phyloP scores from a whole-genome alignment of 2,797 vertebrate species.

The Lepus oiostolus region DNA sequence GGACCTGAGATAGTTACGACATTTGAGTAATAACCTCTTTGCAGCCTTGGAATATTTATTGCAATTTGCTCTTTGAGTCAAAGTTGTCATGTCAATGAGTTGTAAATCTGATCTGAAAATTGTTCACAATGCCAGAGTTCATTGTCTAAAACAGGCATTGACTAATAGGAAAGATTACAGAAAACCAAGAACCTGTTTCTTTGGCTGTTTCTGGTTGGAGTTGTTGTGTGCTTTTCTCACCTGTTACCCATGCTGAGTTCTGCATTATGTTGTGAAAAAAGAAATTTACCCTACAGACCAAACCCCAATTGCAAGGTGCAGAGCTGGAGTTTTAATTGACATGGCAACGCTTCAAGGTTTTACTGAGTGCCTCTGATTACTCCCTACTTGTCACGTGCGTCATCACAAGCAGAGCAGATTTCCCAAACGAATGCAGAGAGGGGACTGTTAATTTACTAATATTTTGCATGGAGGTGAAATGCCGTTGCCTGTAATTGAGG shows the following conservation, averaged over 20 bases:
- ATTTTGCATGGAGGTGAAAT: slow-evolving; percentile 78
- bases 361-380: slow-evolving; percentile 58
- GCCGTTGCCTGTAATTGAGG: slow-evolving; percentile 65
- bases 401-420: slow-evolving; percentile 67
- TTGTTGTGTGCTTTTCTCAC: slow-evolving; percentile 31
- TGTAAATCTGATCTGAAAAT: slow-evolving; percentile 61
- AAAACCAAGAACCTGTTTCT: slow-evolving; percentile 48
- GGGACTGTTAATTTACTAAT: slow-evolving; percentile 79
- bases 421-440: slow-evolving; percentile 75
- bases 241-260: slow-evolving; percentile 41
- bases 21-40: slow-evolving; percentile 46
- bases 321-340: slow-evolving; percentile 69
- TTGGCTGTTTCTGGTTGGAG: neutral
- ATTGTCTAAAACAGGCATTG: slow-evolving; percentile 40
- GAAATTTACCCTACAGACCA: slow-evolving; percentile 41
- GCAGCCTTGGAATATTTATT: slow-evolving; percentile 30
- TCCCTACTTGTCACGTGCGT: slow-evolving; percentile 59
- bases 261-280: slow-evolving; percentile 23
- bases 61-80: slow-evolving; percentile 39
- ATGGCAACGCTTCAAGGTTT: slow-evolving; percentile 55
- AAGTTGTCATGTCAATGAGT: slow-evolving; percentile 33
- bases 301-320: slow-evolving; percentile 49
- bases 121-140: slow-evolving; percentile 26
- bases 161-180: slow-evolving; percentile 35
- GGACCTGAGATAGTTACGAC: neutral